Evolutionary conservation across 2,113 vertebrate genomes (phyloP).

Genomic region (Delphinapterus leucas): DNA sequence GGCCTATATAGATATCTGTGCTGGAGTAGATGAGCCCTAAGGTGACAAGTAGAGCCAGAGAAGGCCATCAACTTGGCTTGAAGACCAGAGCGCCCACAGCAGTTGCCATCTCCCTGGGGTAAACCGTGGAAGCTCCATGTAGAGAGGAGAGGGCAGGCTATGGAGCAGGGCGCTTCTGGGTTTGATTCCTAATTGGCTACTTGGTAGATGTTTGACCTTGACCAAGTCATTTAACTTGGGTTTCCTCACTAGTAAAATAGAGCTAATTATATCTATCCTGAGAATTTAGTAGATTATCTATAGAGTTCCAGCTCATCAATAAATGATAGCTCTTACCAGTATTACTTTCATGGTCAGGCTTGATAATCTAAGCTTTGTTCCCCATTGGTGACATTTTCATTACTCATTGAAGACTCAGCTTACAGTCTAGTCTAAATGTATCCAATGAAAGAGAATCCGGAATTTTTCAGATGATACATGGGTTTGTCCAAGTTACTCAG

Average conservation of each 20-base stretch:
- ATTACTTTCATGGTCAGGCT: background rate
- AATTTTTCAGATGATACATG: background rate
- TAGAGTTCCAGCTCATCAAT: background rate
- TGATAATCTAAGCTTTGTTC: background rate
- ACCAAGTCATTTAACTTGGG: background rate
- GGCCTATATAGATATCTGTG: background rate
- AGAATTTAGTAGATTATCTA: background rate
- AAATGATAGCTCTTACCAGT: background rate
- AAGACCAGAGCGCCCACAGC: background rate
- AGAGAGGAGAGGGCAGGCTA: background rate
- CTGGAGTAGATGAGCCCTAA: background rate
- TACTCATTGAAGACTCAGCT: background rate
- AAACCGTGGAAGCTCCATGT: background rate
- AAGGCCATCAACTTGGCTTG: background rate
- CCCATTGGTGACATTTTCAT: background rate
- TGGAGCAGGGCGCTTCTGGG: background rate
- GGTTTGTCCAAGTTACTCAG: background rate
- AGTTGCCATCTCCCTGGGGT: background rate
- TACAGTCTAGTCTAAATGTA: background rate
- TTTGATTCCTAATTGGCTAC: background rate
- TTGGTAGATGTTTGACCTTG: background rate
- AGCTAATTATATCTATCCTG: background rate
- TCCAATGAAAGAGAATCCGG: background rate
- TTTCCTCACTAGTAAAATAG: background rate
- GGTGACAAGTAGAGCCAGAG: background rate